These are phyloP conservation scores for Corapipo altera DNA, from an alignment of 2,113 vertebrate species.

Conservation along the genomic window DNA sequence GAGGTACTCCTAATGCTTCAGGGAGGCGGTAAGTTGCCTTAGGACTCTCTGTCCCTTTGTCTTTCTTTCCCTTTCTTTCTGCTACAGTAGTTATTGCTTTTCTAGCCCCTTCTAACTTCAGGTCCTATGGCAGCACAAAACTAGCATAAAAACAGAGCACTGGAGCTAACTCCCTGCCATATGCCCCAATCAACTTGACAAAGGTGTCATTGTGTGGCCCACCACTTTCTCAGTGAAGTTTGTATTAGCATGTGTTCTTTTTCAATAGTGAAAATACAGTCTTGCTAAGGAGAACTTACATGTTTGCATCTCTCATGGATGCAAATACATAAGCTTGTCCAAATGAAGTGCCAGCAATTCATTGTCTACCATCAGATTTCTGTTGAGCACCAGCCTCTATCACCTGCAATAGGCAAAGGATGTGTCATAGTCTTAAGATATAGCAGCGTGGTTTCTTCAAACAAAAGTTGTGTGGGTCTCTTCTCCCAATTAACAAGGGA, in stretches of 20 bases:
- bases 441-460: not conserved
- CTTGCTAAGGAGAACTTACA: not conserved
- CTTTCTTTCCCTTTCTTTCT: not conserved
- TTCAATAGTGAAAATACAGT: not conserved
- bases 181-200: not conserved
- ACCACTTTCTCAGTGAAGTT: not conserved
- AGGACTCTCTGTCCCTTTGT: not conserved
- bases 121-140: not conserved
- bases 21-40: not conserved
- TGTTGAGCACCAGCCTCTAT: not conserved
- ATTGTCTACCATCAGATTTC: not conserved
- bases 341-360: not conserved
- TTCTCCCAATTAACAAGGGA: not conserved
- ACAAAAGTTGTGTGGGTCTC: not conserved
- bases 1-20: not conserved
- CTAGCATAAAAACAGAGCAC: not conserved
- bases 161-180: not conserved
- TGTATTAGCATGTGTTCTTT: not conserved
- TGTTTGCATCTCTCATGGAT: not conserved
- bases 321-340: not conserved
- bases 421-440: not conserved
- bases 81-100: not conserved
- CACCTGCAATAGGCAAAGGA: not conserved
- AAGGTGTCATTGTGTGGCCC: not conserved
- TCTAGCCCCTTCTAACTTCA: not conserved